Conservation (phyloP, 2,113 vertebrate genomes). For the Odontesthes bonariensis region DNA sequence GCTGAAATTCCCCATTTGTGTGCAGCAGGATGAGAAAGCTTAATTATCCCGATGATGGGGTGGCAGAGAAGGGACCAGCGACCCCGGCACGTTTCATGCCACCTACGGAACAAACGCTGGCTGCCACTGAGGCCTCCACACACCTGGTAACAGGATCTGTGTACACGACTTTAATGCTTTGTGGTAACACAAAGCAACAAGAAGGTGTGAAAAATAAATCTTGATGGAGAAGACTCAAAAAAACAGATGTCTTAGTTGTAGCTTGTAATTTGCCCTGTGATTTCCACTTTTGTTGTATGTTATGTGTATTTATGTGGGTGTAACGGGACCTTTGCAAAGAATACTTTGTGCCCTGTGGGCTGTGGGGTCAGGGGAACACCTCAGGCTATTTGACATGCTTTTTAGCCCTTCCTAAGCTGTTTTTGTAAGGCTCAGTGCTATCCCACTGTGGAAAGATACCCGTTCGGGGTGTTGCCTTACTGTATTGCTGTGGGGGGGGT, state of each 20-base stretch:
- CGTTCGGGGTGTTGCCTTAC: too few relatives aligned
- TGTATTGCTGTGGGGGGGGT: too few relatives aligned
- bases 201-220: conserved; percentile 50
- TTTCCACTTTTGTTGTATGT: conserved; percentile 2
- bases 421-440: too few relatives aligned
- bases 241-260: conserved; percentile 56
- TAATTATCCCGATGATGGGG: conserved; percentile 81
- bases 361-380: too few relatives aligned
- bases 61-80: conserved; percentile 56
- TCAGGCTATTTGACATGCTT: too few relatives aligned
- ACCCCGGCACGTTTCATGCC: conserved; percentile 45
- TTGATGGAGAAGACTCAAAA: neutral
- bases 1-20: conserved; percentile 68
- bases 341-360: too few relatives aligned
- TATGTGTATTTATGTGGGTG: too few relatives aligned
- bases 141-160: conserved; percentile 47
- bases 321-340: too few relatives aligned
- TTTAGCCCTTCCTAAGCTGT: too few relatives aligned
- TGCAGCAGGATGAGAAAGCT: conserved; percentile 73
- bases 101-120: conserved; percentile 52
- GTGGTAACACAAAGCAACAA: conserved; percentile 37
- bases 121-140: conserved; percentile 6
- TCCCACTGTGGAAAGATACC: too few relatives aligned
- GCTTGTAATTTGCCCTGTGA: conserved; percentile 25
- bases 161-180: conserved; percentile 17